These are phyloP conservation scores for Sesamia nonagrioides DNA, from an alignment of 1,140 invertebrate genomes.

Conservation along the genomic window DNA sequence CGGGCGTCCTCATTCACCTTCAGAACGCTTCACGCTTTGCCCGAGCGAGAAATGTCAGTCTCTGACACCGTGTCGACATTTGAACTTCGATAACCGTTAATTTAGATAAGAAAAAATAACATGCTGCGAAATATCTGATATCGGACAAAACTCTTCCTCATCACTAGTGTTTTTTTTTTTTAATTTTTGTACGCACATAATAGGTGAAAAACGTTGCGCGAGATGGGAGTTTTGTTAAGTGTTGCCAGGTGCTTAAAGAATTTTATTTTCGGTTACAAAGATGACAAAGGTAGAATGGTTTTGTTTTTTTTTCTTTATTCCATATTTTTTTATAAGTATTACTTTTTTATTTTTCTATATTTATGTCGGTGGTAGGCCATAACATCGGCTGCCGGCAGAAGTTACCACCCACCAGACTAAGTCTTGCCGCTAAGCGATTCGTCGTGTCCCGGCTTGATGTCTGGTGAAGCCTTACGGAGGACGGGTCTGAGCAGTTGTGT, in stretches of 20 bases:
- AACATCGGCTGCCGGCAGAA: too few species aligned
- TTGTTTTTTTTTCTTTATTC: background rate
- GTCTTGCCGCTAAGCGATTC: too few species aligned
- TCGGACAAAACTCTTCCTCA: conserved; percentile 4
- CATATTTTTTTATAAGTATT: too few species aligned
- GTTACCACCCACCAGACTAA: too few species aligned
- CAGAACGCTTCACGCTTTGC: background rate
- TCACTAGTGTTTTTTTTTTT: conserved; percentile 45
- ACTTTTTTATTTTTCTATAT: too few species aligned
- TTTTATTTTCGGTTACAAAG: background rate
- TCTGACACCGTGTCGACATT: conserved; percentile 14
- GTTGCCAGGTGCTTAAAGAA: conserved; percentile 21
- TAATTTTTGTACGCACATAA: conserved; percentile 9
- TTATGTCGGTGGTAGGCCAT: too few species aligned
- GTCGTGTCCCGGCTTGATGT: too few species aligned
- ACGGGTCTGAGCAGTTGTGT: too few species aligned
- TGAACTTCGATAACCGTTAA: conserved; percentile 37
- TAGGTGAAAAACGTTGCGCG: background rate
- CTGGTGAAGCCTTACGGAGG: too few species aligned
- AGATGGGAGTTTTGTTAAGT: conserved; percentile 38
- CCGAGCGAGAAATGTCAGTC: conserved; percentile 31
- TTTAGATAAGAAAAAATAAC: conserved; percentile 32
- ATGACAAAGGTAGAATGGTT: background rate
- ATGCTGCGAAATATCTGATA: conserved; percentile 21
- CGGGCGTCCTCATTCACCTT: conserved; percentile 35